phyloP scores from a whole-genome alignment of 1,140 invertebrate genomes.

The Lordiphosa collinella region DNA sequence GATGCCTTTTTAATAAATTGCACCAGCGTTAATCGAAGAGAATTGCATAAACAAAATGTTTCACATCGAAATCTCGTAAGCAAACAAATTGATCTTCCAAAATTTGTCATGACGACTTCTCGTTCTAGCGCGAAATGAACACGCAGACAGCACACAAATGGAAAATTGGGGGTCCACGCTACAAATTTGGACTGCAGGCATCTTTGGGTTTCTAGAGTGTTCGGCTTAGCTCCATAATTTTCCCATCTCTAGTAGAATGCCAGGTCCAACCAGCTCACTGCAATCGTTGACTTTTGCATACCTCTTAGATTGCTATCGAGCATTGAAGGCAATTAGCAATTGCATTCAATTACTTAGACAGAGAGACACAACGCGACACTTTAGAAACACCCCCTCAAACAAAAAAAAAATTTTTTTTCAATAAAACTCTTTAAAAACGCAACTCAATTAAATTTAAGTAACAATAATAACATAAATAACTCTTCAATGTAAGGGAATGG shows the following conservation, averaged over 20 bases:
- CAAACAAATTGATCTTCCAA: no score
- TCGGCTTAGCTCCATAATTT: no score
- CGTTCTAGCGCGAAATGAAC: no score
- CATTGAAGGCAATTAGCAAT: slow-evolving; percentile 25
- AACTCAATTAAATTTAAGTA: slow-evolving; percentile 18
- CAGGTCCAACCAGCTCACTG: not conserved
- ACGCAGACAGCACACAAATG: no score
- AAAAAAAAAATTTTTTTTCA: slow-evolving; percentile 21
- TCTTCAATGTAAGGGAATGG: slow-evolving; percentile 32
- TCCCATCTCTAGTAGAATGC: not conserved
- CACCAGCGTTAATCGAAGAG: no score
- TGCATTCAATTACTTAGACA: slow-evolving; percentile 48
- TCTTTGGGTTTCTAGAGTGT: no score
- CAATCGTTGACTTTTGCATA: slow-evolving; percentile 14
- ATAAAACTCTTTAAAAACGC: slow-evolving; percentile 28
- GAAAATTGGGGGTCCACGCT: no score
- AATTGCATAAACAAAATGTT: no score
- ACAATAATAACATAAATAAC: not conserved
- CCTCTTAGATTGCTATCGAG: slow-evolving; percentile 1
- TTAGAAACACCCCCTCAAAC: not conserved
- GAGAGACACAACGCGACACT: not conserved
- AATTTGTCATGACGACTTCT: no score
- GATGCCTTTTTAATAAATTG: no score
- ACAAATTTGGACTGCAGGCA: no score
- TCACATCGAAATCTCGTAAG: no score